A percentile compares a stretch with the other conserved stretches of the same genome.
phyloP scores from a whole-genome alignment of 2,888 invertebrate species.

The Pyrrhosoma nymphula region DNA sequence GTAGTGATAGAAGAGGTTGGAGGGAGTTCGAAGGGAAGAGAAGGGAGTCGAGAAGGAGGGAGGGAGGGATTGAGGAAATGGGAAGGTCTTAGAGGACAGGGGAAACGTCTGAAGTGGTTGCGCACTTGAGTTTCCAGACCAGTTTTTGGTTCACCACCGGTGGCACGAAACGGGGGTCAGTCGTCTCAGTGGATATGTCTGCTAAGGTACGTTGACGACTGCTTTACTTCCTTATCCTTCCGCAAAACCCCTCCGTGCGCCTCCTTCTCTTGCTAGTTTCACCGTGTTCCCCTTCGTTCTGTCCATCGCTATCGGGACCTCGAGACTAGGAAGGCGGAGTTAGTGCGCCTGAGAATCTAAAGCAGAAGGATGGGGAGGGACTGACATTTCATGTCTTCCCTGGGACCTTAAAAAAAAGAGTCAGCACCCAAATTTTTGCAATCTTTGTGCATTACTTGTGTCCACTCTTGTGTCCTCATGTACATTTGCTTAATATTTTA shows the following conservation, averaged over 20 bases:
- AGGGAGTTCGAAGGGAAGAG: too few species aligned
- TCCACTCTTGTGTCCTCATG: too few species aligned
- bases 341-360: not conserved
- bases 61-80: not conserved
- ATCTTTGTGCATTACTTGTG: too few species aligned
- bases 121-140: not conserved
- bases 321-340: not conserved
- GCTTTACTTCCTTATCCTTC: not conserved
- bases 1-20: not conserved
- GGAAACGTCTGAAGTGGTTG: conserved; percentile 30
- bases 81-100: not conserved
- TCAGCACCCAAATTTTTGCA: too few species aligned
- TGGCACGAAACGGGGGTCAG: conserved; percentile 16
- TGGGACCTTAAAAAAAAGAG: too few species aligned
- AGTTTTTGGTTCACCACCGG: not conserved
- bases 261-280: not conserved
- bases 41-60: not conserved
- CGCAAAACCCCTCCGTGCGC: not conserved
- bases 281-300: not conserved
- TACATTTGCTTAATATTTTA: too few species aligned
- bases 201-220: not conserved
- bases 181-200: conserved; percentile 31
- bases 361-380: too few species aligned
- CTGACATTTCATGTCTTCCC: too few species aligned
- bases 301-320: not conserved